phyloP scores from a whole-genome alignment of 2,113 vertebrate genomes.

The Amia ocellicauda region DNA sequence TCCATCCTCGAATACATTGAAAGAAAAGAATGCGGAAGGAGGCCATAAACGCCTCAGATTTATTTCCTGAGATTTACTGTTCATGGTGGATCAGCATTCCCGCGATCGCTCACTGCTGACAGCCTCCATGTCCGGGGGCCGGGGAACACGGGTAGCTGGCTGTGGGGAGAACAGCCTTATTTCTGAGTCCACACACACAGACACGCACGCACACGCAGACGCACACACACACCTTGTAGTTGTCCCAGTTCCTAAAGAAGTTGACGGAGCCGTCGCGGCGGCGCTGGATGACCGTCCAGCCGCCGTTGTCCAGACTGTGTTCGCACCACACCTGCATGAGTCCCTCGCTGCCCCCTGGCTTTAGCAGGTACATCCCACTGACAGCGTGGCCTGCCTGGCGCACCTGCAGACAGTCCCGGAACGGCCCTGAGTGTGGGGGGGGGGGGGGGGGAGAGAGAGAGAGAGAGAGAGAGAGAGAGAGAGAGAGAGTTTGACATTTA shows the following conservation, averaged over 20 bases:
- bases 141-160: no score
- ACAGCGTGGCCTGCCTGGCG: slow-evolving; percentile 80
- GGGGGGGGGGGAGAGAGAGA: neutral
- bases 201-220: no score
- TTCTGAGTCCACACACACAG: no score
- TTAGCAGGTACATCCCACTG: slow-evolving; percentile 94
- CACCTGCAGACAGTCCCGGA: slow-evolving; percentile 89
- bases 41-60: no score
- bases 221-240: slow-evolving; percentile 93
- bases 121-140: no score
- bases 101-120: no score
- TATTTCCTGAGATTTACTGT: no score
- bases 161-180: no score
- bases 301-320: slow-evolving; percentile 88
- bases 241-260: slow-evolving; percentile 98
- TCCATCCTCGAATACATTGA: no score
- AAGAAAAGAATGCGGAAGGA: no score
- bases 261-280: slow-evolving; percentile 92
- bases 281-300: slow-evolving; percentile 95
- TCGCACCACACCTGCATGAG: slow-evolving; percentile 94
- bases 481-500: neutral
- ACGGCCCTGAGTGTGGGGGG: slow-evolving; percentile 74
- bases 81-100: no score
- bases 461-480: neutral
- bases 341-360: slow-evolving; percentile 72